Base-by-base conservation (phyloP, 1,140 invertebrate species). In the Mizuhopecten yessoensis region DNA sequence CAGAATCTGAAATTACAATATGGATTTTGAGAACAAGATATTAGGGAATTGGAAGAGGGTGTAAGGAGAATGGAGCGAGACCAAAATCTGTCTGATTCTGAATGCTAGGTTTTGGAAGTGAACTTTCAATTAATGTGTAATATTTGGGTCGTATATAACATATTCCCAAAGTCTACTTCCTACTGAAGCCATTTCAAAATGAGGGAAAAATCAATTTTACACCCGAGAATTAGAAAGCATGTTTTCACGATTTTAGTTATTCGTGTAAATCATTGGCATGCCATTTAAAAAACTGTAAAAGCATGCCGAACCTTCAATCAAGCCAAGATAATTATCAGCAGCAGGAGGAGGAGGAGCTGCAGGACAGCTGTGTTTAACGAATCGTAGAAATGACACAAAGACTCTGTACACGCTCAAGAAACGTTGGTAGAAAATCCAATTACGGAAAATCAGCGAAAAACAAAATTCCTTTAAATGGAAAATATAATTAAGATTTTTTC, bases 241-340 rank as follows among this genome's bases (percentile, higher is more conserved):
- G 57, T 75, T 29, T 75, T 75, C 57, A 75, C 57, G n/a, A 75
- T 75, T 75, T 75, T 75, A 5, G 57, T n/a, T 75, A 29, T 29
- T 75, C 57, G 29, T 75, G 57, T 75, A 75, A 23, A 75, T 75
- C 57, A 75, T 75, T 75, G 9, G 57, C 57, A 75, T 75, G 23
- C 23, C 11, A 75, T 29, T 29, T n/a, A 75, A 75, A 75, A 75
- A 29, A n/a, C 5, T 29, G 57, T n/a, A 75, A 75, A 75, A 75
- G n/a, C 57, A 75, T 75, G 57, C 57, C n/a, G 17, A 75, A 75
- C 23, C 45, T 49, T 20, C 20, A 49, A 75, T 75, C 23, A 75
- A 75, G 5, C 57, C 57, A 75, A 75, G n/a, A 75, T 75, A 75
- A 3, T 13, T 13, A 75, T 75, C 57, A 75, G 23, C 57, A 29